Percentiles rank a stretch among this genome's conserved stretches.
These are phyloP conservation scores for Charanyca ferruginea DNA, from an alignment of 2,888 invertebrate species.

Conservation along the genomic window DNA sequence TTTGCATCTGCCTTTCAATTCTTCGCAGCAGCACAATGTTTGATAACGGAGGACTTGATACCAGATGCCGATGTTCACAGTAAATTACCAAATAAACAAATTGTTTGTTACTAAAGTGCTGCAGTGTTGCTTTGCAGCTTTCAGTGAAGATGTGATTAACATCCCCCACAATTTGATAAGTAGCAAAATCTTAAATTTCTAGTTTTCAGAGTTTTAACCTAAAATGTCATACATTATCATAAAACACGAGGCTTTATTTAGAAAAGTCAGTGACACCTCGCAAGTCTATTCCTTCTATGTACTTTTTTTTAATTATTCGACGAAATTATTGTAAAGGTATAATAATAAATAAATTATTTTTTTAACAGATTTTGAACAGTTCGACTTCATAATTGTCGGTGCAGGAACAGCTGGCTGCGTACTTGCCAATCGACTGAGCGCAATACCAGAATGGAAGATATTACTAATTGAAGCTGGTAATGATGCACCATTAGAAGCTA, in stretches of 20 bases:
- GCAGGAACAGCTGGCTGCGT: conserved; percentile 74
- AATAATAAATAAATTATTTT: background rate
- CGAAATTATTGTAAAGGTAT: too few relatives aligned
- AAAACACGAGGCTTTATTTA: background rate
- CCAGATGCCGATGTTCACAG: conserved; percentile 32
- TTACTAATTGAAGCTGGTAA: conserved; percentile 90
- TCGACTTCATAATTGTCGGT: conserved; percentile 73
- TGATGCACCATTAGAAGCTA: conserved; percentile 47
- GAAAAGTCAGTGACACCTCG: too few relatives aligned
- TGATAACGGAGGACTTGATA: conserved; percentile 31
- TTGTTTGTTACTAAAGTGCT: too few relatives aligned
- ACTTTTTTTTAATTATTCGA: too few relatives aligned
- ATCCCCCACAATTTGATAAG: too few relatives aligned
- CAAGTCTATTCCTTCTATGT: too few relatives aligned
- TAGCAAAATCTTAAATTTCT: too few relatives aligned
- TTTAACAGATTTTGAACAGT: conserved; percentile 63
- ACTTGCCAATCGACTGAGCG: conserved; percentile 71
- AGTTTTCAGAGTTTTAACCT: too few relatives aligned
- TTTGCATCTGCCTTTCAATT: conserved; percentile 27
- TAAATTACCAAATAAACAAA: background rate
- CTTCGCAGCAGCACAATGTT: conserved; percentile 44
- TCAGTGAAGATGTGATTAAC: too few relatives aligned
- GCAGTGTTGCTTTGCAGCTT: too few relatives aligned
- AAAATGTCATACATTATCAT: too few relatives aligned
- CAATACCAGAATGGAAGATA: conserved; percentile 72